A percentile compares a stretch with the other conserved stretches of the same genome.
Conservation (phyloP, 2,888 invertebrate species). For the Cabera pusaria region DNA sequence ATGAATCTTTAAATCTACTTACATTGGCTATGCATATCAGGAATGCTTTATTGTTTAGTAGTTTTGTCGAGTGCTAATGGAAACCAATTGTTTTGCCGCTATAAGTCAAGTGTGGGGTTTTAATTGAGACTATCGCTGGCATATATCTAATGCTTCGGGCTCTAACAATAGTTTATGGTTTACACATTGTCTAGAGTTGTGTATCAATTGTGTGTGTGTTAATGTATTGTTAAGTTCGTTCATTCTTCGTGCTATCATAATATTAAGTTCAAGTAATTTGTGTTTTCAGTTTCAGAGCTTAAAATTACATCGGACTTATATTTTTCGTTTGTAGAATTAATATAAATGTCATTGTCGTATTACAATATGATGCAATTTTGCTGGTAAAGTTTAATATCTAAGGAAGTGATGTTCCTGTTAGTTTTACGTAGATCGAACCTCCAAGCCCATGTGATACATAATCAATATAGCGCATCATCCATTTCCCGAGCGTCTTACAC, state of each 20-base stretch:
- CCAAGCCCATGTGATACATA: conserved; percentile 14
- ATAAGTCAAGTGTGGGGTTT: conserved; percentile 69
- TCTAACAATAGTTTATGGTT: conserved; percentile 34
- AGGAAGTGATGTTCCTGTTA: too few species aligned
- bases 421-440: too few species aligned
- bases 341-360: too few species aligned
- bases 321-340: too few species aligned
- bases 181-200: conserved; percentile 15
- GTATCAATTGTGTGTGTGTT: conserved; percentile 4
- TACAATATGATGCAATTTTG: too few species aligned
- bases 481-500: conserved; percentile 43
- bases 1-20: conserved; percentile 40
- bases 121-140: conserved; percentile 71
- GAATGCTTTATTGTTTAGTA: conserved; percentile 68
- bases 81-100: conserved; percentile 75
- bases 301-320: too few species aligned
- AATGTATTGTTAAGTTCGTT: conserved; percentile 10
- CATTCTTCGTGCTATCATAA: too few species aligned
- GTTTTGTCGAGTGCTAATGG: conserved; percentile 73
- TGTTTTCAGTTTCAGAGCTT: too few species aligned
- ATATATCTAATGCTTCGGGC: conserved; percentile 56
- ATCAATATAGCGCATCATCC: conserved; percentile 37
- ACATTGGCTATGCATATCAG: conserved; percentile 36
- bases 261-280: too few species aligned
- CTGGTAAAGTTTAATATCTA: too few species aligned